These are phyloP conservation scores for Nematopogon swammerdamellus DNA, from an alignment of 2,888 invertebrate species.

Conservation along the genomic window DNA sequence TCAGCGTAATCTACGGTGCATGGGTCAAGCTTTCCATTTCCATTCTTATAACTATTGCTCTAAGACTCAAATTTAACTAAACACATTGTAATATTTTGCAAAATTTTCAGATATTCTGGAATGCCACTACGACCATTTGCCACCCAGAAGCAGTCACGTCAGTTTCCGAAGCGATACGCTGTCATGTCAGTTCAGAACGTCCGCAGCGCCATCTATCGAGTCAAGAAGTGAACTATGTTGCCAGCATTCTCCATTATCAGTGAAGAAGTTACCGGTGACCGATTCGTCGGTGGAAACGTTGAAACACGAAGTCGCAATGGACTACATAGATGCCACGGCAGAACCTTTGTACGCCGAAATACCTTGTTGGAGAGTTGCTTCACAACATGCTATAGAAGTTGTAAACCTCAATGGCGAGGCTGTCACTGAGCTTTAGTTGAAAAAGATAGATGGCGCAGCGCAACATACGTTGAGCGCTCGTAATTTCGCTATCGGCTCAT, in stretches of 20 bases:
- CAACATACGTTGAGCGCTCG: neutral
- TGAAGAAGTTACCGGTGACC: conserved; percentile 18
- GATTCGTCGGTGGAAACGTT: conserved; percentile 42
- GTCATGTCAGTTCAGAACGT: conserved; percentile 19
- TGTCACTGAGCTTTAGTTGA: conserved; percentile 36
- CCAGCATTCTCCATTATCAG: conserved; percentile 20
- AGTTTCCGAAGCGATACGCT: conserved; percentile 22
- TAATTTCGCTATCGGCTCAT: neutral
- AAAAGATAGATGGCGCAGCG: neutral
- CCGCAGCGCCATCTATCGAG: conserved; percentile 34
- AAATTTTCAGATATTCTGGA: conserved; percentile 52
- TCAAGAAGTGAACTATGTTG: conserved; percentile 24
- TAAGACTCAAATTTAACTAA: too few species aligned
- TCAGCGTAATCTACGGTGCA: too few species aligned
- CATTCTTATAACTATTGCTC: too few species aligned
- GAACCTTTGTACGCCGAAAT: conserved; percentile 70
- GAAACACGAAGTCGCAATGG: conserved; percentile 42
- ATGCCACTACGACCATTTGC: conserved; percentile 62
- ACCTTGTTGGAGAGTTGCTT: conserved; percentile 50
- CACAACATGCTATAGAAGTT: conserved; percentile 43
- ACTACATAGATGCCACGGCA: conserved; percentile 34
- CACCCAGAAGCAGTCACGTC: conserved; percentile 37
- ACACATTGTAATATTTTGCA: too few species aligned
- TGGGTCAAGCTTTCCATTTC: too few species aligned
- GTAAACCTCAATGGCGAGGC: conserved; percentile 46